Base-by-base conservation (phyloP, 1,140 invertebrate genomes). In the Drosophila micromelanica region DNA sequence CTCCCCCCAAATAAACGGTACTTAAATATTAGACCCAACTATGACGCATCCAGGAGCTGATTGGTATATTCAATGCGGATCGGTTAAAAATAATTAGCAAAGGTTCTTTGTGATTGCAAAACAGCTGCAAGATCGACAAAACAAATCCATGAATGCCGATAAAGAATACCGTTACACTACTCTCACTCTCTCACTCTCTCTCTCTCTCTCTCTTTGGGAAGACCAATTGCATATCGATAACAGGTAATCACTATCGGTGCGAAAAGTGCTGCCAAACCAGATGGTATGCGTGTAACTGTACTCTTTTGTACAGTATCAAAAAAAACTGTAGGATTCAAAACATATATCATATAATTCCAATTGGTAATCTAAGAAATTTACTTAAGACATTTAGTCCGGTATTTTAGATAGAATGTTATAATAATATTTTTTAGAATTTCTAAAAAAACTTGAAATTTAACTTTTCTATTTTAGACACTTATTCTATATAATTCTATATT, bases 211-310 rank as follows among this genome's bases (percentile, higher is more conserved):
- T 23, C 20, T 13, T 27, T 13, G 2, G 67, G 35, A 5, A 7
- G 11, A 32, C 51, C 49, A 64, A 38, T 46, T 48, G 42, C 60
- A 35, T 48, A 64, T 42, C 51, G 35, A 48, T 63, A 35, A 5
- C 55, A 57, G 1, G 11, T n/a, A 15, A 6, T n/a, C 40, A 42
- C 23, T 23, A 12, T 0, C 4, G 23, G 12, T 23, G 23, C 11
- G 17, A 9, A 20, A 12, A 20, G 8, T n/a, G 9, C 9, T 9
- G 40, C 42, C 8, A 45, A 17, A 9, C 2, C 42, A 17, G 7
- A 43, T 3, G 42, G 3, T 9, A 45, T 45, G 15, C 6, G 15
- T 15, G 5, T 15, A 43, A 43, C 8, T 43, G 15, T 40, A 40
- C 37, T 38, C 7, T 38, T 1, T 4, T 12, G 5, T 38, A 12